phyloP scores from a whole-genome alignment of 2,113 vertebrate genomes.

The Chamaea fasciata region DNA sequence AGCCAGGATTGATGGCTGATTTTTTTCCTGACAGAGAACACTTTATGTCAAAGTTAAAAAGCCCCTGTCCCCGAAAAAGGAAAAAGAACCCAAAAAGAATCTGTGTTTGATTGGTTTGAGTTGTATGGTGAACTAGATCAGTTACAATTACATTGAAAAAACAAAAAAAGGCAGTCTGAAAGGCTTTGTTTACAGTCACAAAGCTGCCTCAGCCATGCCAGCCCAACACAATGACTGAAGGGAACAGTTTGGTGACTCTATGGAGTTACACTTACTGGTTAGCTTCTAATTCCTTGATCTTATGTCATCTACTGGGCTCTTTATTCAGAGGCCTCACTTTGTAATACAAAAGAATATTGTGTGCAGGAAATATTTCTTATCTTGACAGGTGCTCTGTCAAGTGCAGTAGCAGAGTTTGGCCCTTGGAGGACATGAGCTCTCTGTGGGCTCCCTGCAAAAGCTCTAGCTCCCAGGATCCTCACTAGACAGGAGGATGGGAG shows the following conservation, averaged over 20 bases:
- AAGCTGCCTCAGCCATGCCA: background rate
- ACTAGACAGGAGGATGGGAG: background rate
- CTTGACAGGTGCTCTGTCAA: background rate
- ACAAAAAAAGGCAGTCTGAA: background rate
- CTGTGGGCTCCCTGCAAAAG: background rate
- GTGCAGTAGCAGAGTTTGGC: background rate
- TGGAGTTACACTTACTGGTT: background rate
- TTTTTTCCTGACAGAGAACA: background rate
- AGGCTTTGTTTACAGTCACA: background rate
- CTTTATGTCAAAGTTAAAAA: background rate
- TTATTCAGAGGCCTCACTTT: background rate
- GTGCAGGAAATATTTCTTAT: background rate
- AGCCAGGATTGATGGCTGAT: background rate
- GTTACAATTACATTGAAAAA: background rate
- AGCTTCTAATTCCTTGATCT: background rate
- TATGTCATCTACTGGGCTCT: background rate
- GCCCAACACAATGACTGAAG: background rate
- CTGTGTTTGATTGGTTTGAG: background rate
- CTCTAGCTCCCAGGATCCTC: fast-evolving
- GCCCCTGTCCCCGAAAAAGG: background rate
- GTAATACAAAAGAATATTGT: background rate
- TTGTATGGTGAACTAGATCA: background rate
- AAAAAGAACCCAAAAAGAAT: background rate
- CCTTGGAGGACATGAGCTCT: background rate
- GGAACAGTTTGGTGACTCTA: background rate